Evolutionary conservation across 2,797 vertebrate genomes (phyloP).

Genomic region (Megalops cyprinoides): DNA sequence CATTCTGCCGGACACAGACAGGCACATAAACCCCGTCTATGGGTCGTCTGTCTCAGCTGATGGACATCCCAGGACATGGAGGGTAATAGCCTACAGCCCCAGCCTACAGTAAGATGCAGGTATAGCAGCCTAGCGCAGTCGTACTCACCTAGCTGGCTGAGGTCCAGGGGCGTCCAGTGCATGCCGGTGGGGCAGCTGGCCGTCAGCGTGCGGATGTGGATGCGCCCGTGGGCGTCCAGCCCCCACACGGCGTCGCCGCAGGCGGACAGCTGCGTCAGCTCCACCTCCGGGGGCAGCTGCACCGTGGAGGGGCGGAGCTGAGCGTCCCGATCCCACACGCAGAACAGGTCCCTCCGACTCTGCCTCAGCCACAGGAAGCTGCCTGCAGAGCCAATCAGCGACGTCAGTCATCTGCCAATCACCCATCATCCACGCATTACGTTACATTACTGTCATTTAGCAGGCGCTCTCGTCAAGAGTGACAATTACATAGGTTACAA

Average conservation of each 20-base stretch:
- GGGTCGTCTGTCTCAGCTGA: no score
- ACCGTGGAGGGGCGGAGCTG: conserved; percentile 88
- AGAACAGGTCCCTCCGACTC: conserved; percentile 92
- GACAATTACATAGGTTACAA: no score
- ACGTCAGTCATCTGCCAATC: no score
- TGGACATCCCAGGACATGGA: no score
- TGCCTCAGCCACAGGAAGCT: conserved; percentile 93
- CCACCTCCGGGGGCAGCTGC: conserved; percentile 82
- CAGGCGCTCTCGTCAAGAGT: no score
- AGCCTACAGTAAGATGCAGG: no score
- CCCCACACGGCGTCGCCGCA: conserved; percentile 92
- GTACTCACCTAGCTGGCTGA: conserved; percentile 88
- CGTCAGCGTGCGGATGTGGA: conserved; percentile 89
- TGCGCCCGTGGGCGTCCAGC: conserved; percentile 80
- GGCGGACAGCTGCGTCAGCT: conserved; percentile 85
- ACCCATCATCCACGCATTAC: no score
- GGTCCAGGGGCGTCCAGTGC: conserved; percentile 91
- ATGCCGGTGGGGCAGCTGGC: conserved; percentile 88
- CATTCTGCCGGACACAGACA: no score
- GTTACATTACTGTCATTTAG: no score
- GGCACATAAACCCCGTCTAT: no score
- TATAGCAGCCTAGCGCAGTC: background rate
- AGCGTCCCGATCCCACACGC: conserved; percentile 85
- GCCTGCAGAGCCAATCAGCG: conserved; percentile 67
- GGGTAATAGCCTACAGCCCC: no score